Base-by-base conservation (phyloP, 2,888 invertebrate species). In the Watsonalla binaria region DNA sequence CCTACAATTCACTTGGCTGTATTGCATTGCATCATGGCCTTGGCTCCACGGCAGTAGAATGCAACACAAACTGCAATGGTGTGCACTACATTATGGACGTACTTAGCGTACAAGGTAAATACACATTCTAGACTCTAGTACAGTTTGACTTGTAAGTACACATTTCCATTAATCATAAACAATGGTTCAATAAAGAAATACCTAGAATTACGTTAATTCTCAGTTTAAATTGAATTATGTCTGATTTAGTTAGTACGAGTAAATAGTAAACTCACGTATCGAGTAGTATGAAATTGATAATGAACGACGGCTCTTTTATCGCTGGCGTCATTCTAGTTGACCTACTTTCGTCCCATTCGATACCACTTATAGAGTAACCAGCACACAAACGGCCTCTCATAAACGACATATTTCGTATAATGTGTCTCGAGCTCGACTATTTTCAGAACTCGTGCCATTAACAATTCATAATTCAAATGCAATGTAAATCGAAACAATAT, bases 1-100 rank as follows among this genome's bases (percentile, higher is more conserved):
- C 72, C 72, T 76, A 75, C 78, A 78, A 76, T 77, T 76, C 78
- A 82, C 80, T 74, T 78, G 76, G 75, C 76, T 74, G 71, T 74
- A 82, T 85, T 87, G 82, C 87, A 85, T 83, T 87, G 82, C 87
- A 85, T 83, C 84, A 84, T 76, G 85, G 79, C 88, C 88, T 88
- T 87, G 86, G 82, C 70, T 72, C 73, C 82, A 78, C 80, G 78
- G 87, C 78, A 81, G 80, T 81, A 74, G 76, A 80, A 76, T 84
- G 86, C 86, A 82, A 77, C 66, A 70, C 76, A 70, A 70, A 78
- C 72, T 80, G 78, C 80, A 82, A 66, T 76, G 70, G 70, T 72
- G 72, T 77, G 74, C 74, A 76, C 69, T 67, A 68, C 58, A 54
- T 54, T 55, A 56, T 52, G 60, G 58, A 57, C 55, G 54, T 58